Percentiles rank a stretch among this genome's conserved stretches.
Conservation (phyloP, 2,113 vertebrate species). For the Synchiropus splendidus region DNA sequence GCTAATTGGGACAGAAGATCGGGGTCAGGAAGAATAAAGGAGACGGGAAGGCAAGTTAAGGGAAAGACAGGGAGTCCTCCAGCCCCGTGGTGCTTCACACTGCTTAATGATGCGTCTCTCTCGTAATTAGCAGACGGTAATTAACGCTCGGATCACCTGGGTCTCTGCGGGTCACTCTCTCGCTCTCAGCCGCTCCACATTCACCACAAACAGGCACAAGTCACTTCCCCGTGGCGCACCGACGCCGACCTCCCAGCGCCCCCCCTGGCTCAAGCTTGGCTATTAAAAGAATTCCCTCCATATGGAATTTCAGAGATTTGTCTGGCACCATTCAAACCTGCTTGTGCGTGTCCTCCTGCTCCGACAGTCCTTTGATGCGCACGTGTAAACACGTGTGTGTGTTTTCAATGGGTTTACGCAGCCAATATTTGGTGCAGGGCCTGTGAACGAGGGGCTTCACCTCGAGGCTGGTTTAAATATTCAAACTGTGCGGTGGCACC, state of each 20-base stretch:
- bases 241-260: constrained; percentile 5
- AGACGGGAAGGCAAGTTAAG: constrained; percentile 20
- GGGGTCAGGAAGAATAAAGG: constrained; percentile 50
- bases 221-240: constrained; percentile 15
- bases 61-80: constrained; percentile 42
- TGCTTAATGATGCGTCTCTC: constrained; percentile 61
- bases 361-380: constrained; percentile 4
- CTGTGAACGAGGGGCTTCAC: constrained; percentile 29
- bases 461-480: constrained; percentile 68
- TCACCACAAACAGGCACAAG: constrained; percentile 15
- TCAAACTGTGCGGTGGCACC: constrained; percentile 49
- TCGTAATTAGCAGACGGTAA: constrained; percentile 66
- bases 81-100: constrained; percentile 48
- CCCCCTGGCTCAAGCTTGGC: constrained; percentile 18
- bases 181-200: constrained; percentile 9
- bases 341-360: constrained; percentile 38
- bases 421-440: no score
- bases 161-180: constrained; percentile 46
- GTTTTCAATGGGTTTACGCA: neutral
- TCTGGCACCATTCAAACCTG: constrained; percentile 35
- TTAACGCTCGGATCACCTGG: constrained; percentile 55
- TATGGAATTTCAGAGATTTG: constrained; percentile 27
- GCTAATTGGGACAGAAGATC: constrained; percentile 68
- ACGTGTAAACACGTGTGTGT: constrained; percentile 7
- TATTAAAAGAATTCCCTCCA: constrained; percentile 40